A percentile compares a stretch with the other conserved stretches of the same genome.
Evolutionary conservation across 2,113 vertebrate species (phyloP).

Genomic region (Pomatorhinus ruficollis): DNA sequence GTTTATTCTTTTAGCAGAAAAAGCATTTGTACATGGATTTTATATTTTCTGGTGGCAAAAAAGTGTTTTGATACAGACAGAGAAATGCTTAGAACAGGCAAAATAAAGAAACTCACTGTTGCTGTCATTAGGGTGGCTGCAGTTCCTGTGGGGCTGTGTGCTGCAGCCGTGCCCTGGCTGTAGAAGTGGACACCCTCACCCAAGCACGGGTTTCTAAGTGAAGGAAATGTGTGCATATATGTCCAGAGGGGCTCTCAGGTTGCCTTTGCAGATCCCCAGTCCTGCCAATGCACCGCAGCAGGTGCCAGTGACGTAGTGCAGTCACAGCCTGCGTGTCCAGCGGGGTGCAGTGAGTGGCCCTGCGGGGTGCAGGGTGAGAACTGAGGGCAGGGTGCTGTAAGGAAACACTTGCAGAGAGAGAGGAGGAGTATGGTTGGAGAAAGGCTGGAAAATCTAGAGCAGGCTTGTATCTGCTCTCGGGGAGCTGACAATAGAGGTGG

Average conservation of each 20-base stretch:
- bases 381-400: neutral
- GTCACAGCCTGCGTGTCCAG: neutral
- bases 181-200: neutral
- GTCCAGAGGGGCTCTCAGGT: neutral
- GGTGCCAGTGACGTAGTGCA: accelerated
- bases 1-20: neutral
- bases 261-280: neutral
- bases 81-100: neutral
- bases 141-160: neutral
- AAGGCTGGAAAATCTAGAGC: neutral
- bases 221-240: accelerated
- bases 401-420: neutral
- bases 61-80: neutral
- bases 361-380: too few relatives aligned
- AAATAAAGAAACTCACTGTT: neutral
- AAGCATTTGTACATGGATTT: neutral
- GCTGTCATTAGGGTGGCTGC: neutral
- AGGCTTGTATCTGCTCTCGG: neutral
- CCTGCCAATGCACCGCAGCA: accelerated
- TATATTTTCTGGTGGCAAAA: neutral
- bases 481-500: neutral
- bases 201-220: neutral
- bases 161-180: neutral
- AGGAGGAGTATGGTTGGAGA: neutral
- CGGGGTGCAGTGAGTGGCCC: accelerated